Base-by-base conservation (phyloP, 2,888 invertebrate species). In the Piscicola geometra region DNA sequence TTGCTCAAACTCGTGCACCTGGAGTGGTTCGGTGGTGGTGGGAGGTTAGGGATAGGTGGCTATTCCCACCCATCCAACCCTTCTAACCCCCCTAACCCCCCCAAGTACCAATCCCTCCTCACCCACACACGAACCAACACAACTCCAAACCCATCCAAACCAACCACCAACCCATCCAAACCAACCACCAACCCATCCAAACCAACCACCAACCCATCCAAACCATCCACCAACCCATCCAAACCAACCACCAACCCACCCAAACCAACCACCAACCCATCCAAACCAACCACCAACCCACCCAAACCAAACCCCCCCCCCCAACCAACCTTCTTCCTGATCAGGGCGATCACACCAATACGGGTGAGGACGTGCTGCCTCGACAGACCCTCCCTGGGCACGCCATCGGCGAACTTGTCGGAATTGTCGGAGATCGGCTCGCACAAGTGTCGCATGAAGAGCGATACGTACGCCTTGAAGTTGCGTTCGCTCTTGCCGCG, bases 341-440 rank as follows among this genome's bases (percentile, higher is more conserved):
- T 96, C 41, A 98, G 87, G 21, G 95, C 94, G 95, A 98, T 96
- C 0, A 98, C 94, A 15, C 98, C 98, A 79, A 99, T 96, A 79
- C 98, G 88, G 0, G 96, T 95, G 47, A 98, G 88, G 50, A 98
- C 95, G 85, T 97, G 96, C 83, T 97, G 96, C 3, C 96, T 88
- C 72, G 94, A 94, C 5, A 98, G 87, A 0, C 96, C 96, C 86
- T 98, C 98, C 25, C 78, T 69, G 2, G 81, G 81, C 25, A 81
- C 80, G 1, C 81, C 81, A 64, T 81, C 81, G 0, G 80, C 77
- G 70, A 78, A 81, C 60, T 75, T 80, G 71, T 79, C 78, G 0
- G 78, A 75, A 33, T 77, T 75, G 47, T 80, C 79, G 0, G 76
- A 64, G 18, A 78, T 76, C 32, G 80, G 80, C 76, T 81, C 81